phyloP scores from a whole-genome alignment of 2,113 vertebrate genomes.

The Onychorhynchus coronatus region DNA sequence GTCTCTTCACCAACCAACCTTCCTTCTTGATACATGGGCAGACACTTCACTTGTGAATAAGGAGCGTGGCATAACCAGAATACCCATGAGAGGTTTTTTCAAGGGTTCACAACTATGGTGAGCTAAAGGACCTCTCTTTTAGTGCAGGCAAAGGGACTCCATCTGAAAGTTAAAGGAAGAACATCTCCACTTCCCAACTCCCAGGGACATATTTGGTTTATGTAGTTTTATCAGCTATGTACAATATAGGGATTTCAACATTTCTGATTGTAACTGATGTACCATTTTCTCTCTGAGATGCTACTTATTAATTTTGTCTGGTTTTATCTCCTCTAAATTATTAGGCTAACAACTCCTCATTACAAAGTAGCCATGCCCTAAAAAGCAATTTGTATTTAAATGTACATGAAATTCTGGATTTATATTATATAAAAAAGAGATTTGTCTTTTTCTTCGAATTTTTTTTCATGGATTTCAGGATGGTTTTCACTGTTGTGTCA shows the following conservation, averaged over 20 bases:
- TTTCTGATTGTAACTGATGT: neutral
- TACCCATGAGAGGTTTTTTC: neutral
- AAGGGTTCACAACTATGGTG: neutral
- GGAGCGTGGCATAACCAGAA: neutral
- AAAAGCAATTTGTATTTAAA: neutral
- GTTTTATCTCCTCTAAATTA: neutral
- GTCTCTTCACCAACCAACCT: neutral
- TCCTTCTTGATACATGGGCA: neutral
- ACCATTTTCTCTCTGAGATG: neutral
- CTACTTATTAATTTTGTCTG: neutral
- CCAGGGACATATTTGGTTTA: neutral
- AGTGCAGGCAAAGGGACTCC: neutral
- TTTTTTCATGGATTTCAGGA: neutral
- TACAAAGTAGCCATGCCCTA: neutral
- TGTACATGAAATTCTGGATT: neutral
- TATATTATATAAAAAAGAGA: neutral
- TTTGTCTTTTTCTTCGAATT: neutral
- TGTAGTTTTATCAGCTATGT: neutral
- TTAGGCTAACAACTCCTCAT: neutral
- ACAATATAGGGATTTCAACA: neutral
- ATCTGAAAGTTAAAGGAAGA: neutral
- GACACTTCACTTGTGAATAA: accelerated
- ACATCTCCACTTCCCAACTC: neutral
- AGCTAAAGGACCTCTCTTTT: neutral
- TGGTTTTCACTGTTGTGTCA: neutral